Evolutionary conservation across 1,140 invertebrate genomes (phyloP).

Genomic region (Trachymyrmex septentrionalis): DNA sequence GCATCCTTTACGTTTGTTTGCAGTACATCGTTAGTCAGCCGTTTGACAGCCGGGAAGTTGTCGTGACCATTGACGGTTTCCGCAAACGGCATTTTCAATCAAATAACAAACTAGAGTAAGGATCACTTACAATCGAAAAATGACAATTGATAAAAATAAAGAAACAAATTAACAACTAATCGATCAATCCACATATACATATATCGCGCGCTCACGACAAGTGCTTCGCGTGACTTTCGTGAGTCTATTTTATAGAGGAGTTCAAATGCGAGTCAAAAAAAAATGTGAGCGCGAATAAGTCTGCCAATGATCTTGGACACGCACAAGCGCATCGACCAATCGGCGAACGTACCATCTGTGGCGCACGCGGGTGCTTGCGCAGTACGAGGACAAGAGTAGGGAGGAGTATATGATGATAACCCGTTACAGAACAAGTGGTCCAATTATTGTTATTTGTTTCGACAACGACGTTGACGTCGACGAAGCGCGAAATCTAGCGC

Average conservation of each 20-base stretch:
- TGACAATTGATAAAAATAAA: not conserved
- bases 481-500: not conserved
- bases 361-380: not conserved
- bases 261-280: conserved; percentile 43
- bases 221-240: conserved; percentile 37
- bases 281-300: conserved; percentile 49
- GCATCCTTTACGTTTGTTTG: conserved; percentile 77
- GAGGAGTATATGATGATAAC: conserved; percentile 71
- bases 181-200: not conserved
- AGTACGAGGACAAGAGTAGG: not conserved
- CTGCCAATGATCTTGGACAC: conserved; percentile 64
- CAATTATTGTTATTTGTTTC: conserved; percentile 72
- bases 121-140: not conserved
- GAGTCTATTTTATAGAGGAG: conserved; percentile 67
- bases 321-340: conserved; percentile 60
- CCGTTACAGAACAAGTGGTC: conserved; percentile 71
- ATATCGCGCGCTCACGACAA: conserved; percentile 32
- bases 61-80: conserved; percentile 74
- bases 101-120: not conserved
- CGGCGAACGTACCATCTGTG: not conserved
- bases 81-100: conserved; percentile 89
- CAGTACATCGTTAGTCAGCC: conserved; percentile 79
- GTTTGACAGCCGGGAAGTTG: conserved; percentile 70
- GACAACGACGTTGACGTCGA: conserved; percentile 39
- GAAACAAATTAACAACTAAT: not conserved